These are phyloP conservation scores for Botia kubotai DNA, from an alignment of 2,797 vertebrate genomes.

Conservation along the genomic window DNA sequence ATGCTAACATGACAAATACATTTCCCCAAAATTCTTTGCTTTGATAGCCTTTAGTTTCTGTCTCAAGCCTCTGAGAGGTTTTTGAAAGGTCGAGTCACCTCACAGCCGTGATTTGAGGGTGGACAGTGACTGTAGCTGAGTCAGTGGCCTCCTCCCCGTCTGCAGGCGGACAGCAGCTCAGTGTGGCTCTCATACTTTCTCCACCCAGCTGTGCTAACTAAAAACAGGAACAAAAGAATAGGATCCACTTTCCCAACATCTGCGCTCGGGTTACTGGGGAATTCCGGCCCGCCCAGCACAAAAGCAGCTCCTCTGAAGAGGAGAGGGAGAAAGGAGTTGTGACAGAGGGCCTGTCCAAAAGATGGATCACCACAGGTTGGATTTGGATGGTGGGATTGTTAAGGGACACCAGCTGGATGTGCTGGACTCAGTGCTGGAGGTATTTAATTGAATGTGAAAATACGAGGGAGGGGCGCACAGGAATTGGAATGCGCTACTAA, in stretches of 20 bases:
- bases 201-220: conserved; percentile 49
- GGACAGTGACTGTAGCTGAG: conserved; percentile 7
- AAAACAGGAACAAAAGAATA: conserved; percentile 57
- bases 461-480: conserved; percentile 48
- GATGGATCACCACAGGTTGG: conserved; percentile 52
- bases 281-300: conserved; percentile 54
- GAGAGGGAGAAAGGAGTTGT: conserved; percentile 25
- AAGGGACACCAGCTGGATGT: conserved; percentile 60
- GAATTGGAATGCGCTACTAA: conserved; percentile 60
- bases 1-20: too few species aligned
- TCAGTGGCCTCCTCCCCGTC: conserved; percentile 34
- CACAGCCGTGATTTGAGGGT: not conserved
- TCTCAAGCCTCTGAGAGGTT: not conserved
- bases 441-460: conserved; percentile 60
- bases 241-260: conserved; percentile 57
- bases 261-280: conserved; percentile 58
- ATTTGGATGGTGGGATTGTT: conserved; percentile 47
- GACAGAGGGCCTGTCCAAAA: conserved; percentile 49
- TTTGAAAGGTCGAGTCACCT: not conserved
- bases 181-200: conserved; percentile 44
- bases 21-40: not conserved
- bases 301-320: conserved; percentile 44
- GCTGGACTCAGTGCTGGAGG: conserved; percentile 50
- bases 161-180: conserved; percentile 48
- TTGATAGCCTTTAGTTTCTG: not conserved